phyloP scores from a whole-genome alignment of 35 echinoderm and acorn worm genomes.

The Holothuria glaberrima region DNA sequence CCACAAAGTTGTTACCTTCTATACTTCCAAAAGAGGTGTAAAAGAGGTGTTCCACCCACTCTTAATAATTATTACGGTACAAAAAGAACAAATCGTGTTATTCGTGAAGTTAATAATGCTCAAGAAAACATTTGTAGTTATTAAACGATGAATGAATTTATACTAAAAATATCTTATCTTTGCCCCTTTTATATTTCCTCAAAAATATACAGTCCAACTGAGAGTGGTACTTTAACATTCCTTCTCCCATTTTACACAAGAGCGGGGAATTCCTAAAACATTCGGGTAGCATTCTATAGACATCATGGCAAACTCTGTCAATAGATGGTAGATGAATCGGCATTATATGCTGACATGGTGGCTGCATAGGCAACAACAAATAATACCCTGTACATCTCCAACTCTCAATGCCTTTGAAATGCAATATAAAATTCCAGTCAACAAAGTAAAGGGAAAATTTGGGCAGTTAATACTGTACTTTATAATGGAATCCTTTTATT shows the following conservation, averaged over 20 bases:
- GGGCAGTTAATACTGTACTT: not conserved
- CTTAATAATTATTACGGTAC: no score
- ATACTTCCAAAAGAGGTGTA: no score
- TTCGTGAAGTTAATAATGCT: constrained; percentile 14
- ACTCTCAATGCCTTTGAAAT: constrained; percentile 7
- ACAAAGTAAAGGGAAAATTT: no score
- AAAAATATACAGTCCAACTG: not conserved
- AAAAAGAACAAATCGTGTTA: not conserved
- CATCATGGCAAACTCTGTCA: constrained; percentile 25
- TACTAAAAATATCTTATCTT: no score
- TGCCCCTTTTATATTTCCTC: no score
- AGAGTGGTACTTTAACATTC: not conserved
- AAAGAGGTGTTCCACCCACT: no score
- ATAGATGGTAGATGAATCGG: no score
- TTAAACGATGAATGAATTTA: constrained; percentile 13
- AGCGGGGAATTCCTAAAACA: not conserved
- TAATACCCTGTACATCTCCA: no score
- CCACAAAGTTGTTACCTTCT: no score
- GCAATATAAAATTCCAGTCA: not conserved
- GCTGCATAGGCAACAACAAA: no score
- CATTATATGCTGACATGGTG: no score
- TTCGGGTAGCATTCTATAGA: not conserved
- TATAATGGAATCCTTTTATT: no score
- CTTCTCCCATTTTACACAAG: constrained; percentile 1
- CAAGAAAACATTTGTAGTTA: constrained; percentile 6